Evolutionary conservation across 64 coral and sea anemone genomes (phyloP), one percentile per base, ranked within the genome.

Genomic region (Astreopora myriophthalma): DNA sequence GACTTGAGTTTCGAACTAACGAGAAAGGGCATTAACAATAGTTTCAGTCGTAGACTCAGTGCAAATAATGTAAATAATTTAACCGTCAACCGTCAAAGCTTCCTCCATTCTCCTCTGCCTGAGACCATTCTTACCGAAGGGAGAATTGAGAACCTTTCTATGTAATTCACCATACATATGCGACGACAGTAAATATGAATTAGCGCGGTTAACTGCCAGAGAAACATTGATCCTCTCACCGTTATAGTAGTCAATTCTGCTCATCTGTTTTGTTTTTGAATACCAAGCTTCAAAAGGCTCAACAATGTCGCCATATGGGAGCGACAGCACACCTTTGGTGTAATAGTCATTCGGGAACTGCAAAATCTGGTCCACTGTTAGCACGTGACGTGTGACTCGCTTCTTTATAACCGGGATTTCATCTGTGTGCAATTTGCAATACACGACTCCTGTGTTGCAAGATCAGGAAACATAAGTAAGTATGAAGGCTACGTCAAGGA

Each of bases 271-370:
- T 10, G 83, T 66, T 5, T 80, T 94, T 35, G 97, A 93, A 68
- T 93, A 95, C 97, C 97, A 99, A 34, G 92, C 97, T 57, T 99
- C 97, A 68, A 99, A 99, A n/a, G 97, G 94, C 48, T 99, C 97
- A 67, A 95, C 91, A 20, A 99, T 99, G 48, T 99, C 94, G 44
- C 97, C 97, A 73, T 99, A 99, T 11, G 97, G 97, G 44, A 99
- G 82, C 34, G 97, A 99, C 10, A 99, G 33, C 13, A 95, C 88
- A 16, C 97, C 97, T 74, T 73, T 91, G 29, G 97, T 87, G 84
- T 99, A 91, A 24, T 99, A 99, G 24, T 99, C 91, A 34, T 36
- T 69, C 23, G 97, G 97, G 90, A 99, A 96, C 37, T 94, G 72
- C 22, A 93, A 77, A 48, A 86, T 22, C 19, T 84, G 78, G 13